Evolutionary conservation across 2,797 vertebrate species (phyloP), one percentile per base, ranked within the genome.

Genomic region (Aulostomus chinensis): DNA sequence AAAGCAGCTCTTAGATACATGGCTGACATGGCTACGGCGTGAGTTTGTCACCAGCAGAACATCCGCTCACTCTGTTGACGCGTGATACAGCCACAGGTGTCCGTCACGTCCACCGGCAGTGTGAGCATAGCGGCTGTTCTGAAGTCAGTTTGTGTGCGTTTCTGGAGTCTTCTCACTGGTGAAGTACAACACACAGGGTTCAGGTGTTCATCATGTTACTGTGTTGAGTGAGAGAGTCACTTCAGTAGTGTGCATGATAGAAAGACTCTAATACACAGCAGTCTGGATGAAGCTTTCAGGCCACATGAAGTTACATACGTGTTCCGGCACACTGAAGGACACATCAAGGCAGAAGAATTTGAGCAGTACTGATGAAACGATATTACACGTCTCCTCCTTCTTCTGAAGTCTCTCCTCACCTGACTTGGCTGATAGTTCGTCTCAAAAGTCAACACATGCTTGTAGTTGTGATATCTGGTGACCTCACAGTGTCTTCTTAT

Each of bases 1-100:
- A 79, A 87, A 90, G 87, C 84, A 85, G 78, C 51, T 58, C 43
- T 59, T 75, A 35, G 37, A 81, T 76, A 84, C 66, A 80, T 80
- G 39, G 53, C 76, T 64, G 76, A 81, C 84, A 84, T 80, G 81
- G 82, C 81, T 81, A 76, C 49, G 16, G 8, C 9, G 30, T 72
- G 65, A 57, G 22, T 64, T 63, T 37, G 58, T 60, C 75, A 66
- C 15, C 52, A 21, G 45, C 45, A 39, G 57, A 13, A 42, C 58
- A 8, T 51, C 52, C 12, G 5, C 34, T n/a, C n/a, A n/a, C n/a
- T n/a, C n/a, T n/a, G n/a, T n/a, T n/a, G n/a, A n/a, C n/a, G n/a
- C n/a, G n/a, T n/a, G n/a, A n/a, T n/a, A n/a, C n/a, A n/a, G n/a
- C n/a, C n/a, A 20, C 25, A 52, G 10, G 11, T 25, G 33, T 41